Conservation (phyloP, 2,888 invertebrate genomes). For the Acronicta leporina region DNA sequence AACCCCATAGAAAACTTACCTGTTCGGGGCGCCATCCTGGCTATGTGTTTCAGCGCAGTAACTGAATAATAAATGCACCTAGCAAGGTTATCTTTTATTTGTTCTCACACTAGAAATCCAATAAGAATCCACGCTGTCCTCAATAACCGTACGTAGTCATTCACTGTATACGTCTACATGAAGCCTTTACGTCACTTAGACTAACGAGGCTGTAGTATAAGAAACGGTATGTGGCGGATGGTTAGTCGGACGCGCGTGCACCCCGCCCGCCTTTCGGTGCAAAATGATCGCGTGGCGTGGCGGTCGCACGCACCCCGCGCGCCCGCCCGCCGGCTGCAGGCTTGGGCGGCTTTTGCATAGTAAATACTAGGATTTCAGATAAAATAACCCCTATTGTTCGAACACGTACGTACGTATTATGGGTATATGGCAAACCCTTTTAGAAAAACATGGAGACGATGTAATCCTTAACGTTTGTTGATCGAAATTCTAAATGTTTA, state of each 20-base stretch:
- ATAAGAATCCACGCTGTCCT: constrained; percentile 61
- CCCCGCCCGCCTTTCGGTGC: constrained; percentile 77
- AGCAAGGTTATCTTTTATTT: constrained; percentile 77
- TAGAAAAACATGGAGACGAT: too few species aligned
- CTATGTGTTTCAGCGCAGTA: constrained; percentile 77
- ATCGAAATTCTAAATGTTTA: too few species aligned
- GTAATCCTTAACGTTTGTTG: too few species aligned
- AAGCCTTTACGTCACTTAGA: constrained; percentile 80
- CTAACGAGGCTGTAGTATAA: constrained; percentile 81
- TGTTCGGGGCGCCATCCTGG: constrained; percentile 85
- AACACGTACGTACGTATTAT: constrained; percentile 12
- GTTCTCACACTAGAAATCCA: constrained; percentile 64
- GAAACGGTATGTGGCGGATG: constrained; percentile 59
- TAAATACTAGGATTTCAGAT: constrained; percentile 67
- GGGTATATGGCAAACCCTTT: constrained; percentile 18
- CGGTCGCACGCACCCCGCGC: constrained; percentile 68
- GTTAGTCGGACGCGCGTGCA: constrained; percentile 78
- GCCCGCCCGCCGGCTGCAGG: constrained; percentile 71
- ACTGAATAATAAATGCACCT: constrained; percentile 87
- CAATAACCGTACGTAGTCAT: constrained; percentile 57
- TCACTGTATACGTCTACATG: constrained; percentile 67
- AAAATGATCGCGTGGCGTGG: constrained; percentile 86
- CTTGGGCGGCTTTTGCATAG: constrained; percentile 66
- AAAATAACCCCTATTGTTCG: constrained; percentile 50
- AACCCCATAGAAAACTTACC: constrained; percentile 71